Conservation (phyloP, 2,888 invertebrate genomes). For the Ennomos fuscantarius region DNA sequence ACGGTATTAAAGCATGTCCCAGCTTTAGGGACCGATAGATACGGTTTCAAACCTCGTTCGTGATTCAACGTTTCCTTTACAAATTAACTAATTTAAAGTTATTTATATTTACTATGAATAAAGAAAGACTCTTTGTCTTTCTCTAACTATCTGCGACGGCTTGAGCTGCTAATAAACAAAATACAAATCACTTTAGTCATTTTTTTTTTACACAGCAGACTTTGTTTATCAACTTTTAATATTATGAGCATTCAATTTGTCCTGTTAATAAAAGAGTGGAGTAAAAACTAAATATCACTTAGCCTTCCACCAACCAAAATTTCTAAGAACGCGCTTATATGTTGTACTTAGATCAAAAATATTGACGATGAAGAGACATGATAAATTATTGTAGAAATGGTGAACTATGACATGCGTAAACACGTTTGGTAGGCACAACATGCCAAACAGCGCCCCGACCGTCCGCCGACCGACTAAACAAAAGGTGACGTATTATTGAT, state of each 20-base stretch:
- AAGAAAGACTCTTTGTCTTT: too few species aligned
- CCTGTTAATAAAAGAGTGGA: slow-evolving; percentile 12
- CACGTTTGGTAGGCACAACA: slow-evolving; percentile 56
- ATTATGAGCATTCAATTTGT: slow-evolving; percentile 9
- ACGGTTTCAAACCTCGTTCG: too few species aligned
- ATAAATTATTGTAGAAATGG: slow-evolving; percentile 73
- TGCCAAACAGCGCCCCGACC: slow-evolving; percentile 47
- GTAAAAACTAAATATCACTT: slow-evolving; percentile 25
- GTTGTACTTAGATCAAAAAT: slow-evolving; percentile 44
- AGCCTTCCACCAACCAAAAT: slow-evolving; percentile 6
- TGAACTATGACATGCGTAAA: slow-evolving; percentile 76
- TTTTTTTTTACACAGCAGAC: too few species aligned
- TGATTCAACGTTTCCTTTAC: too few species aligned
- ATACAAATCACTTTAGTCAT: too few species aligned
- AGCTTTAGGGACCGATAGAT: too few species aligned
- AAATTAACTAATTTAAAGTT: too few species aligned
- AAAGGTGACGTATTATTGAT: slow-evolving; percentile 79
- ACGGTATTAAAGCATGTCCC: too few species aligned
- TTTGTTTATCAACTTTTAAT: background rate
- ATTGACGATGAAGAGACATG: slow-evolving; percentile 57
- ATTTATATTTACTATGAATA: too few species aligned
- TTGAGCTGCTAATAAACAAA: too few species aligned
- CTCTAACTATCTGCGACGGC: too few species aligned
- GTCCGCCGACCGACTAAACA: slow-evolving; percentile 47
- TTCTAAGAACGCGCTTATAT: slow-evolving; percentile 17